Evolutionary conservation across 1,140 invertebrate species (phyloP), one percentile per base, ranked within the genome.

Genomic region (Musca vetustissima): DNA sequence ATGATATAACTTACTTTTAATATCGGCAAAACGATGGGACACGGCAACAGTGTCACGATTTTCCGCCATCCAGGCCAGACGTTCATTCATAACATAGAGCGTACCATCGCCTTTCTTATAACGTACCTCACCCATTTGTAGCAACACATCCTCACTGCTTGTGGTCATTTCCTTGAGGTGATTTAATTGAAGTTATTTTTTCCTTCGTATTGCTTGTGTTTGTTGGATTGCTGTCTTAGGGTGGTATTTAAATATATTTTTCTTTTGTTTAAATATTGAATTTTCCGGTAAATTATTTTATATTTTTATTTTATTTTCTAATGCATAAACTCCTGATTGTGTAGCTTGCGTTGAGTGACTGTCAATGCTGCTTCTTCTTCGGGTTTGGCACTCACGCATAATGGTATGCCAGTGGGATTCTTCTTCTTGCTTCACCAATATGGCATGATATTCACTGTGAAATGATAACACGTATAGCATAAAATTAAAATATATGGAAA

Each of bases 21-120:
- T 98, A 81, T 99, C 96, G 55, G 92, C 90, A 86, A 97, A 99
- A 81, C 93, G 89, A 83, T 98, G 94, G 70, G 93, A 96, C 25
- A 98, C 91, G 8, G 92, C 91, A 47, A 98, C 95, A 2, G 91
- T 94, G 75, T 97, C 94, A 75, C 89, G 87, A 76, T 97, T 94
- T 75, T 95, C 92, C 48, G 95, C 87, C 92, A 98, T 98, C 95
- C 96, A 98, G 47, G 93, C 96, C 72, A 99, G 85, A 74, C 96
- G 87, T 84, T 96, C 93, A 72, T 94, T 93, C 95, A 98, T 98
- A 43, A 98, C 87, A 83, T 98, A 98, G 24, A 99, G 85, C 7
- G 92, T 95, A 8, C 97, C 97, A 86, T 98, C 95, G 70, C 93
- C 93, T 85, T 98, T 99, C 84, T 98, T 98, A 79, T 93, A 95